These are phyloP conservation scores for Myiotriccus ornatus DNA, from an alignment of 2,797 vertebrate species.

Conservation along the genomic window DNA sequence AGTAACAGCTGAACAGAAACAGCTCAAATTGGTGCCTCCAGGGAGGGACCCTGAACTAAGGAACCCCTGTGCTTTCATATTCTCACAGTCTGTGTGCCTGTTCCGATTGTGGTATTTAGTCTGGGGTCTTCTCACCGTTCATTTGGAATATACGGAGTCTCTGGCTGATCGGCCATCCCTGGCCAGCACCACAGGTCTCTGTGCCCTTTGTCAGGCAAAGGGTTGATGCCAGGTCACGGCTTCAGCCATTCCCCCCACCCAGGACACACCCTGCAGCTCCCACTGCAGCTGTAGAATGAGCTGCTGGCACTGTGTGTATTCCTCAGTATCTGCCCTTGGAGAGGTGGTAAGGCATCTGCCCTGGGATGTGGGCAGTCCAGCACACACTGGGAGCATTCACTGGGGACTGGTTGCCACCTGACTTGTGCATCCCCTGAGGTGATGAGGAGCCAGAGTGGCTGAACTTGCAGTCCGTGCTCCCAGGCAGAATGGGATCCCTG, in stretches of 20 bases:
- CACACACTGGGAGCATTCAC: neutral
- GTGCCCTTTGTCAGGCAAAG: neutral
- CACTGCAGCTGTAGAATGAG: neutral
- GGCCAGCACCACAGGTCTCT: neutral
- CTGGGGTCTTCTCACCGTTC: neutral
- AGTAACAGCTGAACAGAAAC: no score
- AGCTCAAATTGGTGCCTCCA: neutral
- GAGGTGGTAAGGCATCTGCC: neutral
- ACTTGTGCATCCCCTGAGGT: neutral
- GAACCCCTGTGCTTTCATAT: neutral
- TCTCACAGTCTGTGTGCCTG: rapidly evolving
- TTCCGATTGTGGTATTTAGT: neutral
- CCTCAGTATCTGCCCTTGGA: neutral
- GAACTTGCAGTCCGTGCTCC: neutral
- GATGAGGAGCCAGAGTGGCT: rapidly evolving
- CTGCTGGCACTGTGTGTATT: neutral
- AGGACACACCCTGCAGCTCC: neutral
- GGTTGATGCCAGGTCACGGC: neutral
- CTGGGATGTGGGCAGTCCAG: neutral
- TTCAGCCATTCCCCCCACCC: neutral
- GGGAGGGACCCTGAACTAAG: neutral
- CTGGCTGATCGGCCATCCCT: neutral
- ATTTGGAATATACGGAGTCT: neutral
- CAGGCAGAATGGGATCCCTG: neutral
- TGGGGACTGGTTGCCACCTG: neutral